A percentile compares a stretch with the other conserved stretches of the same genome.
Conservation (phyloP, 2,888 invertebrate genomes). For the Magallana nippona region DNA sequence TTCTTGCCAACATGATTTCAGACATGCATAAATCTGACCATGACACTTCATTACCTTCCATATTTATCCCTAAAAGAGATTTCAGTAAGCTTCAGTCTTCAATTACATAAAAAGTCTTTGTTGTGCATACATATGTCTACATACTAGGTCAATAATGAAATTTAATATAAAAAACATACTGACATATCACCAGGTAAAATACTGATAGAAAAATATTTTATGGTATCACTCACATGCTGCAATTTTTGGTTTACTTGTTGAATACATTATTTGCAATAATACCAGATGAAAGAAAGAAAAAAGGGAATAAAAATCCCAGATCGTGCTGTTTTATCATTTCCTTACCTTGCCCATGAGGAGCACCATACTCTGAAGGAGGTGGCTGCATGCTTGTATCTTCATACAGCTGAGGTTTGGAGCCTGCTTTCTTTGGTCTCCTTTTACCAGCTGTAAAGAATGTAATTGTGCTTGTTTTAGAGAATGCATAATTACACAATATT, state of each 20-base stretch:
- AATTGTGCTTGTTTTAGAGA: too few species aligned
- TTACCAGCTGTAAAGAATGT: slow-evolving; percentile 55
- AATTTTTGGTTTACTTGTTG: too few species aligned
- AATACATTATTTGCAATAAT: too few species aligned
- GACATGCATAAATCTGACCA: slow-evolving; percentile 12
- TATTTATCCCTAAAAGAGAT: slow-evolving; percentile 33
- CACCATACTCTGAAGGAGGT: slow-evolving; percentile 54
- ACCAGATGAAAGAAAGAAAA: too few species aligned
- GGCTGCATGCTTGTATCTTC: slow-evolving; percentile 75
- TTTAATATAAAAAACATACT: too few species aligned
- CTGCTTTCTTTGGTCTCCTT: slow-evolving; percentile 60
- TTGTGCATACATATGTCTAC: background rate
- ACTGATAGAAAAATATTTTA: too few species aligned
- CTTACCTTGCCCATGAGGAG: slow-evolving; percentile 52
- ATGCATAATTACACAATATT: too few species aligned
- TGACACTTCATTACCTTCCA: slow-evolving; percentile 32
- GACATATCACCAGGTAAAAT: too few species aligned
- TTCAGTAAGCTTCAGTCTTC: background rate
- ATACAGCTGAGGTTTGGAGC: slow-evolving; percentile 72
- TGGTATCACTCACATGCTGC: too few species aligned
- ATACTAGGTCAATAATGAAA: background rate
- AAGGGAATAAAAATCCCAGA: too few species aligned
- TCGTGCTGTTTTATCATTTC: too few species aligned
- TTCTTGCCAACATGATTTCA: background rate
- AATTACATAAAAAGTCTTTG: background rate